phyloP scores from a whole-genome alignment of 2,797 vertebrate genomes.

The Gobio occitaniae region DNA sequence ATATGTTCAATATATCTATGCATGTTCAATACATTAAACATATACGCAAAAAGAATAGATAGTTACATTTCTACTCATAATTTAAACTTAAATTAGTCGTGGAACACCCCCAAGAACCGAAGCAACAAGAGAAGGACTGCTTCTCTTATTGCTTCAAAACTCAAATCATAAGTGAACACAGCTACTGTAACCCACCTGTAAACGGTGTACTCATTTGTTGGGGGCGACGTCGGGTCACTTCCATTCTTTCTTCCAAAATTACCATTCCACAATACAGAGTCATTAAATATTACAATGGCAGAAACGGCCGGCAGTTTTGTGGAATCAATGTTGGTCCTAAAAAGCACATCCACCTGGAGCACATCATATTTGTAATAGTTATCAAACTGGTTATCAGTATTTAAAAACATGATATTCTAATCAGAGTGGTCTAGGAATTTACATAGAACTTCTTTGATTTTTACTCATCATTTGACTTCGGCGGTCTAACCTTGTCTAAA shows the following conservation, averaged over 20 bases:
- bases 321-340: conserved; percentile 76
- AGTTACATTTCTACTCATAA: too few species aligned
- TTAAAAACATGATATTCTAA: neutral
- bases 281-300: conserved; percentile 87
- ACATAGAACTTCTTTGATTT: neutral
- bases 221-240: conserved; percentile 80
- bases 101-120: too few species aligned
- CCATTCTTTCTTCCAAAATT: conserved; percentile 89
- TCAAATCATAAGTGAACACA: neutral
- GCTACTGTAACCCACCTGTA: conserved; percentile 82
- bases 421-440: neutral
- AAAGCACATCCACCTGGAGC: conserved; percentile 81
- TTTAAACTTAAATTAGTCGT: too few species aligned
- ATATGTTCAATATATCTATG: too few species aligned
- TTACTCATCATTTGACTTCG: neutral
- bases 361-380: neutral
- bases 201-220: conserved; percentile 87
- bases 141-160: neutral
- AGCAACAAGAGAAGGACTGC: neutral
- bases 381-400: neutral
- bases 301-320: conserved; percentile 85
- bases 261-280: conserved; percentile 92
- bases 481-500: conserved; percentile 79
- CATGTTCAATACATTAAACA: too few species aligned
- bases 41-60: too few species aligned